These are phyloP conservation scores for Indicator indicator DNA, from an alignment of 2,113 vertebrate genomes.

Conservation along the genomic window DNA sequence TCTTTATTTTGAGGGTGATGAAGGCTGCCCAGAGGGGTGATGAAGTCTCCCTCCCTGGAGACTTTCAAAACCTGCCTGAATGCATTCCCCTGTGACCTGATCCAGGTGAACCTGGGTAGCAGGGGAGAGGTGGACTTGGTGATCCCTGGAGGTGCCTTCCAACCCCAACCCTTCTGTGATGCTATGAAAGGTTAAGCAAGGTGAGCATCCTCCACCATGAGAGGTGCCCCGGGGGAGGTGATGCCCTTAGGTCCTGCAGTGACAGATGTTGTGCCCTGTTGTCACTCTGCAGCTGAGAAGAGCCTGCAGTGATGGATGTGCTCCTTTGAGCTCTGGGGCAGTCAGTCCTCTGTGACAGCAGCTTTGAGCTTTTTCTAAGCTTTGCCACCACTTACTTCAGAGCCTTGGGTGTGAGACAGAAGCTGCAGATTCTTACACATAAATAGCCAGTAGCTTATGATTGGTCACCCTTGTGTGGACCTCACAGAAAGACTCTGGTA, in stretches of 20 bases:
- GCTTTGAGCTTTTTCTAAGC: not conserved
- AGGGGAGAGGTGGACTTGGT: too few species aligned
- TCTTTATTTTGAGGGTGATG: not conserved
- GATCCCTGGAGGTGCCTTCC: too few species aligned
- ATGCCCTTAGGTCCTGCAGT: not conserved
- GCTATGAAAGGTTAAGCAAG: not conserved
- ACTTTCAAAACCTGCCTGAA: too few species aligned
- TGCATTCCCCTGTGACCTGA: too few species aligned
- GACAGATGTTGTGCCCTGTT: not conserved
- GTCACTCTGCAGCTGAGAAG: not conserved
- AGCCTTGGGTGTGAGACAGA: not conserved
- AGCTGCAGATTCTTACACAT: not conserved
- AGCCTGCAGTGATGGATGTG: rapidly evolving
- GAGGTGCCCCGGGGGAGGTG: not conserved
- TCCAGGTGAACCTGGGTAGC: too few species aligned
- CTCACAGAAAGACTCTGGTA: not conserved
- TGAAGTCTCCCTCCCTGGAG: too few species aligned
- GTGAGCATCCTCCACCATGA: rapidly evolving
- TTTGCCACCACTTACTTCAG: not conserved
- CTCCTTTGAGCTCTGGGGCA: not conserved
- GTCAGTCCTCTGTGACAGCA: not conserved
- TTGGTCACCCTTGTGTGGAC: rapidly evolving
- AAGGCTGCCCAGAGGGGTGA: not conserved
- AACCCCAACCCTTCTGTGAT: too few species aligned
- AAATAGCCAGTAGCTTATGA: not conserved